Evolutionary conservation across 1,140 invertebrate genomes (phyloP).

Genomic region (Aphelinus certus): DNA sequence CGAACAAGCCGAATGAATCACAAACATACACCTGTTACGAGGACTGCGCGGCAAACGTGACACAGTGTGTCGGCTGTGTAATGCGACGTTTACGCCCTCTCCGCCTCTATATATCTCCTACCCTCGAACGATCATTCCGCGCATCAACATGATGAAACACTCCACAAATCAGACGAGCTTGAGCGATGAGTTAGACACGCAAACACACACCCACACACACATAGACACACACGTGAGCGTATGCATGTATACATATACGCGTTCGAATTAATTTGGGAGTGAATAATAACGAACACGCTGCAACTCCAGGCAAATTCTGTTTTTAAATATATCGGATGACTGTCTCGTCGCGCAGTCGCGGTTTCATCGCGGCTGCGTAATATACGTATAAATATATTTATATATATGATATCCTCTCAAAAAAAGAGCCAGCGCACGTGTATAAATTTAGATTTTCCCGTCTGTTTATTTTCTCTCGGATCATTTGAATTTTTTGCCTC

Average conservation of each 20-base stretch:
- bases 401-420: constrained; percentile 19
- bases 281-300: constrained; percentile 6
- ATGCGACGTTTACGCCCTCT: constrained; percentile 21
- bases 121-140: not conserved
- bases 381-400: constrained; percentile 8
- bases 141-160: constrained; percentile 17
- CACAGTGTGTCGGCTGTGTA: not conserved
- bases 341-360: not conserved
- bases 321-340: constrained; percentile 20
- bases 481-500: constrained; percentile 10
- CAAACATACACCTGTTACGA: constrained; percentile 31
- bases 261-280: not conserved
- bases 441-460: constrained; percentile 8
- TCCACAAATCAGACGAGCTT: constrained; percentile 23
- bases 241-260: constrained; percentile 6
- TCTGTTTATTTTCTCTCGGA: not conserved
- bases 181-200: constrained; percentile 24
- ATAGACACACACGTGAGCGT: not conserved
- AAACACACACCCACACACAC: not conserved
- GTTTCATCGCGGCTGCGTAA: not conserved
- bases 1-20: constrained; percentile 9
- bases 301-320: constrained; percentile 14
- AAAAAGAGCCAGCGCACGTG: not conserved
- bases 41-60: constrained; percentile 1
- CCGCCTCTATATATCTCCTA: not conserved